Base-by-base conservation (phyloP, 2,888 invertebrate genomes). In the Drosophila histrio region DNA sequence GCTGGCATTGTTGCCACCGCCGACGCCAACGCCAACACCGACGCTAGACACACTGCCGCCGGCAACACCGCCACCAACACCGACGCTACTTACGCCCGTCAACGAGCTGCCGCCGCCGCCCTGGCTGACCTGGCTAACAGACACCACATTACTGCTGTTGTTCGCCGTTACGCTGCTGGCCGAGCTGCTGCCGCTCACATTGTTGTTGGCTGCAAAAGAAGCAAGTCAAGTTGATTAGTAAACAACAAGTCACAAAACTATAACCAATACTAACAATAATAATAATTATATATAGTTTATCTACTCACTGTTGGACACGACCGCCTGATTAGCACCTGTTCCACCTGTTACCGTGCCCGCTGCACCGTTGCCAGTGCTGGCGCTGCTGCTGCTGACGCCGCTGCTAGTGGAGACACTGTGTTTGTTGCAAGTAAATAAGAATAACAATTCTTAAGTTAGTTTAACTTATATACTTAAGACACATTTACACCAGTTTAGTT, bases 401-500 rank as follows among this genome's bases (percentile, higher is more conserved):
- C 87, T 89, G 77, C 88, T 91, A 36, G 91, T 88, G 62, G 91
- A 87, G 64, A 90, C 91, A 89, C 90, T 91, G n/a, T n/a, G n/a
- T n/a, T n/a, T n/a, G 80, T 52, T 74, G 74, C 53, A 41, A 58
- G 30, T 3, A 36, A 65, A 28, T 39, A 8, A 21, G n/a, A 5
- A 8, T 8, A 28, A 28, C 11, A 7, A 32, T 2, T 4, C 11
- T 6, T 2, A 6, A 38, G 24, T 13, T 26, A 9, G 50, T 50
- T 15, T 4, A 3, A 19, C 19, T 2, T 11, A 5, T 2, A 1
- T 21, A 21, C 21, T 6, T 1, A 5, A 2, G 21, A 11, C 11
- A 38, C 19, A 19, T 52, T 56, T 43, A 17, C 32, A n/a, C n/a
- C n/a, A 21, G 17, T 15, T 22, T 38, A 3, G 41, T 49, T 19